A percentile compares a stretch with the other conserved stretches of the same genome.
These are phyloP conservation scores for Pelecanoides urinatrix DNA, from an alignment of 2,113 vertebrate species.

Conservation along the genomic window DNA sequence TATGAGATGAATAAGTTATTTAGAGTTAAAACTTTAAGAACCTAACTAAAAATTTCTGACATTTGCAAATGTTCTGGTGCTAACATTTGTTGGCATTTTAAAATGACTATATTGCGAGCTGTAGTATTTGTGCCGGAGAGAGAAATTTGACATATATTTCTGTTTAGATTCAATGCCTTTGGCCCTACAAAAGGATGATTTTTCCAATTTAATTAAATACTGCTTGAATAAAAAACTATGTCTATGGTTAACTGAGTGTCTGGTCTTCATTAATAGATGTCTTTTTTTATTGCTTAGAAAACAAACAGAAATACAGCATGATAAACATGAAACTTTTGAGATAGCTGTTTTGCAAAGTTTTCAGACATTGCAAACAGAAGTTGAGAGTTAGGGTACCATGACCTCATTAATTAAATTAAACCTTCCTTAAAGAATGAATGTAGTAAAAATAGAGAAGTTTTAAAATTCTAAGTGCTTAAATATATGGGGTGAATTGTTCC, in stretches of 20 bases:
- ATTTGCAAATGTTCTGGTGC: not conserved
- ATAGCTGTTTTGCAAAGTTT: not conserved
- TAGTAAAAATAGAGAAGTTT: not conserved
- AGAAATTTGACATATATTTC: not conserved
- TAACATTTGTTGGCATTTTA: not conserved
- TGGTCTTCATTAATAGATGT: not conserved
- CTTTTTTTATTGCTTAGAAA: not conserved
- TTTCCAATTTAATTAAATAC: not conserved
- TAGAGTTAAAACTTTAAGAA: not conserved
- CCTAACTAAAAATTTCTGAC: not conserved
- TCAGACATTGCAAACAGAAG: not conserved
- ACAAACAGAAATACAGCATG: not conserved
- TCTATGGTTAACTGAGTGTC: not conserved
- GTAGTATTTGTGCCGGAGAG: not conserved
- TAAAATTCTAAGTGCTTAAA: not conserved
- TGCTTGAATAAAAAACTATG: not conserved
- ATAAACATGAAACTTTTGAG: not conserved
- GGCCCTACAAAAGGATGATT: not conserved
- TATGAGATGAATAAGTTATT: not conserved
- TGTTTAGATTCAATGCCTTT: not conserved
- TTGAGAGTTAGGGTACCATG: not conserved
- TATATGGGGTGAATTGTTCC: not conserved
- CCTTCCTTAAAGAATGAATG: not conserved
- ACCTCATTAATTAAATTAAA: not conserved
- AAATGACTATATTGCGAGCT: not conserved